Evolutionary conservation across 2,113 vertebrate species (phyloP).

Genomic region (Eidolon helvum): DNA sequence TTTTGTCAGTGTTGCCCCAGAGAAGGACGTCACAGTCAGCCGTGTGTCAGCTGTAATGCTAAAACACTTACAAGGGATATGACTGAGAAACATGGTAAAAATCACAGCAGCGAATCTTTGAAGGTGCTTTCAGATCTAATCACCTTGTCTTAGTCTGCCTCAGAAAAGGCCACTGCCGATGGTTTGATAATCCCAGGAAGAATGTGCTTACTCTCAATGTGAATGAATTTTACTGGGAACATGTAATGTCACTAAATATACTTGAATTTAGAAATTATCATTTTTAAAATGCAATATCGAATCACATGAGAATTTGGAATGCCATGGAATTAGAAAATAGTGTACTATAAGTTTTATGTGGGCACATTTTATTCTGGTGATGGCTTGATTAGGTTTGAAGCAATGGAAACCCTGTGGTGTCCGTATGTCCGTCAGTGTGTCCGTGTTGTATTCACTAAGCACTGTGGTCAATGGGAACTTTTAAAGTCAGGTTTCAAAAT

Average conservation of each 20-base stretch:
- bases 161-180: background rate
- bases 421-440: background rate
- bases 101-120: background rate
- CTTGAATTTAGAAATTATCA: background rate
- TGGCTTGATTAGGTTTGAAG: background rate
- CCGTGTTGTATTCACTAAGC: background rate
- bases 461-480: background rate
- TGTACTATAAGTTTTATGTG: background rate
- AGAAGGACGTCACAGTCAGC: background rate
- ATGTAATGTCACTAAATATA: background rate
- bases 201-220: background rate
- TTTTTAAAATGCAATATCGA: background rate
- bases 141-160: background rate
- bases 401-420: background rate
- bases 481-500: background rate
- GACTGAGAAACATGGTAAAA: background rate
- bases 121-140: background rate
- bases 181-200: background rate
- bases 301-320: background rate
- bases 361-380: background rate
- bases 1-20: background rate
- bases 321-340: background rate
- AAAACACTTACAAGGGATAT: background rate
- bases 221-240: background rate
- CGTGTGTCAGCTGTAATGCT: background rate